Evolutionary conservation across 1,140 invertebrate genomes (phyloP).

Genomic region (Choristoneura fumiferana): DNA sequence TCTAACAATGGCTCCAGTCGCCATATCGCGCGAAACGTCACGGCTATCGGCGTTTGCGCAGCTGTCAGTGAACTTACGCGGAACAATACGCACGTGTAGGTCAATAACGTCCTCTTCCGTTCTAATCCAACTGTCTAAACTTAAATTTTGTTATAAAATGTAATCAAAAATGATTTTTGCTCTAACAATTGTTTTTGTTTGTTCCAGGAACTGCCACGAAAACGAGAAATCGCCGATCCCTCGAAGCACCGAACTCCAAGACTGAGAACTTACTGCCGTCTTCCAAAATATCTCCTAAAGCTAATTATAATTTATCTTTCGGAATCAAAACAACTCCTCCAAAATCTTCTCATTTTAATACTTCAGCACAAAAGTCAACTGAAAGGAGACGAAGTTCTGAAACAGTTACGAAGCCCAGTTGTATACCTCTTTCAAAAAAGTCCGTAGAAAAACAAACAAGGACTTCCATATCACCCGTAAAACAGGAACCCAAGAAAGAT

Average conservation of each 20-base stretch:
- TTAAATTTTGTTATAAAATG: background rate
- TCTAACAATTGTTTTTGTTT: conserved; percentile 38
- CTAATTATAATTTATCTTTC: conserved; percentile 55
- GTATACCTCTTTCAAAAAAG: conserved; percentile 68
- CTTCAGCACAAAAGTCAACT: conserved; percentile 40
- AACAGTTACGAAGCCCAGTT: conserved; percentile 56
- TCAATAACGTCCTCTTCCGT: conserved; percentile 58
- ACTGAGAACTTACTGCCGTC: conserved; percentile 66
- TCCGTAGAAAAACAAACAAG: conserved; percentile 46
- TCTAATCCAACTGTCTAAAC: conserved; percentile 13
- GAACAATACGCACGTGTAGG: conserved; percentile 55
- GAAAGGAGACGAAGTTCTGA: conserved; percentile 62
- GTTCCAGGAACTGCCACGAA: conserved; percentile 65
- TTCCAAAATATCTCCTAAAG: conserved; percentile 69
- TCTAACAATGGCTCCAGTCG: conserved; percentile 43
- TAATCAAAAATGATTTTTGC: background rate
- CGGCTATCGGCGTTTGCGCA: conserved; percentile 41
- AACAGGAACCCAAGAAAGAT: conserved; percentile 54
- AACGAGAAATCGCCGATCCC: conserved; percentile 56
- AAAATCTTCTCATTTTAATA: conserved; percentile 41
- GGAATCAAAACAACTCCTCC: conserved; percentile 51
- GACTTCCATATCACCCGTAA: conserved; percentile 56
- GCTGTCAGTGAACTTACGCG: conserved; percentile 59
- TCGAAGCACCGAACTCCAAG: conserved; percentile 60
- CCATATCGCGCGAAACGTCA: conserved; percentile 49